A percentile compares a stretch with the other conserved stretches of the same genome.
phyloP scores from a whole-genome alignment of 2,113 vertebrate species.

The Seriola aureovittata region DNA sequence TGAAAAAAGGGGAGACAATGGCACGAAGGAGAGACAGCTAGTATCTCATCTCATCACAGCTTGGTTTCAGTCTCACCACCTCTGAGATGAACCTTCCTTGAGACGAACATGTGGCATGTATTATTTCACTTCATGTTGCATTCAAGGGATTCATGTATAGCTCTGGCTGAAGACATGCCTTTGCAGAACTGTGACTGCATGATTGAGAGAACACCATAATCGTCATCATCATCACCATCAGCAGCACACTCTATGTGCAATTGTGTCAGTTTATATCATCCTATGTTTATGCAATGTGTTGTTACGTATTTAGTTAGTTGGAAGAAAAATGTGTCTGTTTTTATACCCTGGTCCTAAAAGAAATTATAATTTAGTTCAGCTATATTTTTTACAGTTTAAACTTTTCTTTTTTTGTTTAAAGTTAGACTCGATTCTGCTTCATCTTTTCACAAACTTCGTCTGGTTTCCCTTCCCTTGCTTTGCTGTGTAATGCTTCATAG shows the following conservation, averaged over 20 bases:
- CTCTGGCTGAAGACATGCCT: not conserved
- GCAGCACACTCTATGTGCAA: not conserved
- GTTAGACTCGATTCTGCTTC: not conserved
- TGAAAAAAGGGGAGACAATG: conserved; percentile 35
- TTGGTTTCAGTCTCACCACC: conserved; percentile 4
- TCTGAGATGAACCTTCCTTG: not conserved
- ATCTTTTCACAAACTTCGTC: not conserved
- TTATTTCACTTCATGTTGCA: not conserved
- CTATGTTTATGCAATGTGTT: not conserved
- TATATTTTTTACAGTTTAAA: not conserved
- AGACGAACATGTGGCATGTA: not conserved
- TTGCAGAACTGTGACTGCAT: not conserved
- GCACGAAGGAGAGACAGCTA: not conserved
- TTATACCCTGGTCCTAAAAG: too few relatives aligned
- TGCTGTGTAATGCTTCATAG: not conserved
- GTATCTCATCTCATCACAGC: conserved; percentile 8
- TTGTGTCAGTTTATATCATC: not conserved
- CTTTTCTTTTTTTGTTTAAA: not conserved
- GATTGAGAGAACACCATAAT: not conserved
- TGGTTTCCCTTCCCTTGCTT: not conserved
- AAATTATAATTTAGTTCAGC: not conserved
- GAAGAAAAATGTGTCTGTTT: too few relatives aligned
- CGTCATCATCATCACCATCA: not conserved
- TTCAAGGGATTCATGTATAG: not conserved
- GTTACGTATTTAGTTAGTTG: not conserved